phyloP scores from a whole-genome alignment of 2,888 invertebrate genomes.

The Gymnoscelis rufifasciata region DNA sequence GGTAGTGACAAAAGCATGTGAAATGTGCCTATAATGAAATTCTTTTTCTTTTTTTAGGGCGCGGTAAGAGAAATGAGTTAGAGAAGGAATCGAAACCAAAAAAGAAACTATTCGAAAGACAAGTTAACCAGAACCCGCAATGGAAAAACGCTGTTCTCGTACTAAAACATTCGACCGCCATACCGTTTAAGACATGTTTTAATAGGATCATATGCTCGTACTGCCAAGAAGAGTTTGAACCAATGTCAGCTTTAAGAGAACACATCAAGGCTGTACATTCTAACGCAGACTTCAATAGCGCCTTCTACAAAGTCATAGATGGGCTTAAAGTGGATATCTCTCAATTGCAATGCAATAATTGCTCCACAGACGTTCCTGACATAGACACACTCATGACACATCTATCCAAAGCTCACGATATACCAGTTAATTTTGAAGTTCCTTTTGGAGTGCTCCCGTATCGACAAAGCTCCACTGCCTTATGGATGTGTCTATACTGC shows the following conservation, averaged over 20 bases:
- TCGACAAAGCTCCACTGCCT: conserved; percentile 52
- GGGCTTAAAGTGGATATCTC: conserved; percentile 67
- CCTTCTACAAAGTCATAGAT: conserved; percentile 69
- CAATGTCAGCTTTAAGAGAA: conserved; percentile 60
- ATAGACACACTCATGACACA: conserved; percentile 64
- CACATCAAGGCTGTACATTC: conserved; percentile 57
- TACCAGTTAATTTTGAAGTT: conserved; percentile 60
- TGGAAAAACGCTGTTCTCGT: conserved; percentile 69
- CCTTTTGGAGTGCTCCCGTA: conserved; percentile 70
- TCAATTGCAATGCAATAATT: conserved; percentile 61
- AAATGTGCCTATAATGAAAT: conserved; percentile 51
- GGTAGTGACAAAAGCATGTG: conserved; percentile 30
- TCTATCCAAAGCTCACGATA: conserved; percentile 54
- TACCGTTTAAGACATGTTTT: conserved; percentile 70
- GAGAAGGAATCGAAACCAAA: conserved; percentile 65
- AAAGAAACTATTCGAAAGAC: conserved; percentile 72
- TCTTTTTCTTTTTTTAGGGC: conserved; percentile 75
- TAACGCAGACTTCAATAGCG: conserved; percentile 65
- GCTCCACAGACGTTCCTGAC: conserved; percentile 47
- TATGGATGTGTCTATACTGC: conserved; percentile 67
- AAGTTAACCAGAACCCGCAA: conserved; percentile 70
- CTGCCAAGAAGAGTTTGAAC: conserved; percentile 68
- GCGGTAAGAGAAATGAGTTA: conserved; percentile 60
- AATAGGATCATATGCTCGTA: conserved; percentile 70
- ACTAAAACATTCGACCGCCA: conserved; percentile 63